Evolutionary conservation across 1,140 invertebrate genomes (phyloP).

Genomic region (Bombus consobrinus): DNA sequence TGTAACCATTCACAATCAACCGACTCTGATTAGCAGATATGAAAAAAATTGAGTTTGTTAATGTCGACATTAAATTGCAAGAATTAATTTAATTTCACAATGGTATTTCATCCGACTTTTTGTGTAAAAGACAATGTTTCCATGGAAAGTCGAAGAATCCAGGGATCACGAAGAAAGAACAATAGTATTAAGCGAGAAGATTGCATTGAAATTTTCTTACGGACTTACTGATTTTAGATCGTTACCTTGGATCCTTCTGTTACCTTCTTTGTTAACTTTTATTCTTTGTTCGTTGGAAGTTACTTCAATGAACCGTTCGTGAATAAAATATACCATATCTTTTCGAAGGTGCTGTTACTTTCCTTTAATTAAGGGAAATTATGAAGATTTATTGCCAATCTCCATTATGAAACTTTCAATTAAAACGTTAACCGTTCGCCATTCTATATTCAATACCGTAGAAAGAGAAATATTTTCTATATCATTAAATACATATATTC

Average conservation of each 20-base stretch:
- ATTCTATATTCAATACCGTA: background rate
- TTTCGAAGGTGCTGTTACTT: background rate
- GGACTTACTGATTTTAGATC: background rate
- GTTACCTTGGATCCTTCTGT: background rate
- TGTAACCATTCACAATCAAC: too few relatives aligned
- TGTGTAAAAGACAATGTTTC: background rate
- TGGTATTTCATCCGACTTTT: background rate
- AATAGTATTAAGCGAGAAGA: background rate
- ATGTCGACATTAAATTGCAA: background rate
- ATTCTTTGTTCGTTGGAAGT: background rate
- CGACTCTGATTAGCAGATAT: background rate
- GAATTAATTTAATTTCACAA: background rate
- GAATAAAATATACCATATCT: background rate
- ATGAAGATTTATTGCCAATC: background rate
- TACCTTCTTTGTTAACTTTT: background rate
- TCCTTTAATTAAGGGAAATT: background rate
- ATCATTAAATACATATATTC: too few relatives aligned
- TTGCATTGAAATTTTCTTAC: constrained; percentile 8
- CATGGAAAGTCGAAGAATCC: background rate
- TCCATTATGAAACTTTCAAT: background rate
- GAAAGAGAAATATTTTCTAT: too few relatives aligned
- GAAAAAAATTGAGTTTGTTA: background rate
- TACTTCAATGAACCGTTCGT: background rate
- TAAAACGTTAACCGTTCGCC: background rate
- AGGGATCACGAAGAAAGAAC: background rate